Base-by-base conservation (phyloP, 2,888 invertebrate species). In the Lithosia quadra region DNA sequence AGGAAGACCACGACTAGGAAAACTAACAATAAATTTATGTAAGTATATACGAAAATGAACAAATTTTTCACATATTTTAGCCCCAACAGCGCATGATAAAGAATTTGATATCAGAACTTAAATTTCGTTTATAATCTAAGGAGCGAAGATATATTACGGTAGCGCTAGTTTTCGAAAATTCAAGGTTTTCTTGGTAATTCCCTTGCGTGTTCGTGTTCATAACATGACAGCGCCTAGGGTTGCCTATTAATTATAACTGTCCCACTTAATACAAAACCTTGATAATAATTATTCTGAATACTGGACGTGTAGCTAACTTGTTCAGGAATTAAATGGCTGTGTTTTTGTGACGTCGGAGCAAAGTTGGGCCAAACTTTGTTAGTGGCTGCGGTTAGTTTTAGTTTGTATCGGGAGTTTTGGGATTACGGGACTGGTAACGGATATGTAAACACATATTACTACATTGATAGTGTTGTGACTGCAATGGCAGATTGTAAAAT, bases 161-260 rank as follows among this genome's bases (percentile, higher is more conserved):
- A 70, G 64, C 55, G 64, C 71, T 71, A 74, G 72, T 79, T 77
- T 72, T 72, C 56, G 49, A 63, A 65, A 79, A 71, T 63, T 70
- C 70, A 60, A 73, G 68, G 72, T 72, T 81, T 77, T 77, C 80
- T 79, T 72, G 60, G 68, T 74, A 79, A 79, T 76, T 76, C 79
- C 79, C 79, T 79, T 55, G 79, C 77, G 79, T 81, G 79, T 69
- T 78, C 72, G 64, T 75, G 74, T 82, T 83, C 79, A 83, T 84
- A 83, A 81, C 81, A 77, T 78, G 83, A 85, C 84, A 80, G 79
- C 76, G 65, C 68, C 72, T 72, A 74, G 75, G 79, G 76, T 77
- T 65, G 76, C 74, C 83, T 72, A 87, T 88, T 88, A 84, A 87
- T 88, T 86, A 86, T 82, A 77, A 79, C 79, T 79, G 83, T 81